These are phyloP conservation scores for Xestia ashworthii DNA, from an alignment of 2,888 invertebrate genomes.

Conservation along the genomic window DNA sequence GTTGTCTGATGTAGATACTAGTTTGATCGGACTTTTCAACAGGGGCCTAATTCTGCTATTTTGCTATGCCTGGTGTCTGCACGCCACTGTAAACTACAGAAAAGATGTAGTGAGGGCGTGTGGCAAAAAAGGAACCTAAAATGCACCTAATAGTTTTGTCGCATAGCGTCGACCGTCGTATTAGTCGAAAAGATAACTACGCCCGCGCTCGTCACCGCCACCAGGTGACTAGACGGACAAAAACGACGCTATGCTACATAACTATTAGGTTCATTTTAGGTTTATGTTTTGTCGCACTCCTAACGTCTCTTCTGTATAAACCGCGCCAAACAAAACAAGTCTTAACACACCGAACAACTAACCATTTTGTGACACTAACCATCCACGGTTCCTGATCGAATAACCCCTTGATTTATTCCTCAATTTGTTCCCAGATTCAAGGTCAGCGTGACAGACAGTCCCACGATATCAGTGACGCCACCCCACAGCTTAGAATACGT, in stretches of 20 bases:
- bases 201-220: too few relatives aligned
- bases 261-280: too few relatives aligned
- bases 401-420: not conserved
- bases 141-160: too few relatives aligned
- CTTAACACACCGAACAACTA: not conserved
- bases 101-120: too few relatives aligned
- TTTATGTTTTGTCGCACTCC: too few relatives aligned
- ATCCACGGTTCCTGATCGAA: not conserved
- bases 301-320: too few relatives aligned
- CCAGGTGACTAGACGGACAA: too few relatives aligned
- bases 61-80: not conserved
- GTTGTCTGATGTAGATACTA: not conserved
- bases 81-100: not conserved
- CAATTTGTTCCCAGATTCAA: conserved; percentile 78
- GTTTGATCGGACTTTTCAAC: not conserved
- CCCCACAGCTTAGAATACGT: conserved; percentile 88
- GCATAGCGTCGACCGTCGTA: too few relatives aligned
- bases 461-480: conserved; percentile 86
- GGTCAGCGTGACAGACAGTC: conserved; percentile 85
- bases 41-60: too few relatives aligned
- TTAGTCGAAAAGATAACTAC: too few relatives aligned
- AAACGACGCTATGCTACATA: too few relatives aligned
- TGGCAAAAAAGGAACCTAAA: too few relatives aligned
- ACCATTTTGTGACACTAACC: conserved; percentile 16
- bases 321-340: not conserved